Base-by-base conservation (phyloP, 2,888 invertebrate genomes). In the Chaetoderma sp. region DNA sequence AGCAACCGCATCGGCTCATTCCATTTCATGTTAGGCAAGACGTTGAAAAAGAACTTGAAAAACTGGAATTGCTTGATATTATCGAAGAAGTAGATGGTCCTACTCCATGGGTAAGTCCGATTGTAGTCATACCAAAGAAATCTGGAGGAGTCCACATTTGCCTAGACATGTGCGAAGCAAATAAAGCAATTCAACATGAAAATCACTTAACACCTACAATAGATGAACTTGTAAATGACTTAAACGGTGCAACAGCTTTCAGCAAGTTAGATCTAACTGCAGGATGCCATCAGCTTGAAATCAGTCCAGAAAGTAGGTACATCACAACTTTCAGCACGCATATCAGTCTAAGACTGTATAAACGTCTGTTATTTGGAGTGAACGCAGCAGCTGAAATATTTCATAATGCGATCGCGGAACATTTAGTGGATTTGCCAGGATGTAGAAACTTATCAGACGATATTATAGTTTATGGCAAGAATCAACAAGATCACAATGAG, bases 381-480 rank as follows among this genome's bases (percentile, higher is more conserved):
- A 71, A 64, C 1, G 84, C 84, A 57, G 88, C 88, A 5, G 83
- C 86, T 0, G 88, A 87, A 74, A 73, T 85, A 1, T 88, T 86
- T 65, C 85, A 87, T 72, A 84, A 86, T 74, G 78, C 77, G 1
- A 60, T 88, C 30, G 81, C 83, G 65, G 68, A 72, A 67, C 76
- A 86, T 8, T 56, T 87, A 2, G 33, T 65, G 45, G 73, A 71
- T 8, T 82, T 83, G 21, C 74, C 82, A 44, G 84, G 84, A 0
- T 77, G 75, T 5, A 66, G 83, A 27, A 84, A 83, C 59, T 79
- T 80, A 52, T 82, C 81, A 33, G 86, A 86, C 71, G 85, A 86
- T 71, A 84, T 87, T 50, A 59, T 85, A 4, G 67, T 87, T 13
- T 79, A 65, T 76, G 85, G 78, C 1, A 75, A 68, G 60, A 67